Evolutionary conservation across 2,797 vertebrate species (phyloP).

Genomic region (Podarcis lilfordi): DNA sequence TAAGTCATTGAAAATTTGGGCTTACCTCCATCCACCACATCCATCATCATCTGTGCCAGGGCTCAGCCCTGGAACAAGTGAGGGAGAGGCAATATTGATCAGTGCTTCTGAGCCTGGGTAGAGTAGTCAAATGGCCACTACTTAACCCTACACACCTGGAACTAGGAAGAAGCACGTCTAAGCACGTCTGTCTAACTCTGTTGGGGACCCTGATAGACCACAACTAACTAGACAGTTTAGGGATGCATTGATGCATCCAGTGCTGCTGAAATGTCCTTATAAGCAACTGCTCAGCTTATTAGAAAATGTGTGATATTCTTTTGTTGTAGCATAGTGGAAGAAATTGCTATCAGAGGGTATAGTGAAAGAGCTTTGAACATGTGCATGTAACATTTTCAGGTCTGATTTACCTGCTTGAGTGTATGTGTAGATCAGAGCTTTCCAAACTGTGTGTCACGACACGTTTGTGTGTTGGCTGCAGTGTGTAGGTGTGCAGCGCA

Average conservation of each 20-base stretch:
- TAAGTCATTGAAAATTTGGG: background rate
- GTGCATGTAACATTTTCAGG: background rate
- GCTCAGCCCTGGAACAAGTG: background rate
- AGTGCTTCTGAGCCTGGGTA: background rate
- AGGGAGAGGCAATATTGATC: background rate
- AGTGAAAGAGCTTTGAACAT: background rate
- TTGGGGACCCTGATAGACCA: background rate
- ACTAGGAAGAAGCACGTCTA: background rate
- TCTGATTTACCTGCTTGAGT: conserved; percentile 3
- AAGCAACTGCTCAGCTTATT: background rate
- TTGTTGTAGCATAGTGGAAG: background rate
- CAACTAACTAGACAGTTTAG: background rate
- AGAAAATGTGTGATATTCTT: background rate
- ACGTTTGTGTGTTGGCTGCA: no score
- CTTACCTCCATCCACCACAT: background rate
- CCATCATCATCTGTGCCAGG: background rate
- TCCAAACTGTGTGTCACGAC: no score
- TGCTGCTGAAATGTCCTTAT: background rate
- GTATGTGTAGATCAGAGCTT: background rate
- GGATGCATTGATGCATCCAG: background rate
- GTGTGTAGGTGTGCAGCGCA: no score
- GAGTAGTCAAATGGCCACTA: background rate
- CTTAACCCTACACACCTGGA: background rate
- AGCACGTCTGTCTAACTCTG: background rate
- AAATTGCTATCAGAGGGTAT: background rate